These are phyloP conservation scores for Tuta absoluta DNA, from an alignment of 2,888 invertebrate genomes.

Conservation along the genomic window DNA sequence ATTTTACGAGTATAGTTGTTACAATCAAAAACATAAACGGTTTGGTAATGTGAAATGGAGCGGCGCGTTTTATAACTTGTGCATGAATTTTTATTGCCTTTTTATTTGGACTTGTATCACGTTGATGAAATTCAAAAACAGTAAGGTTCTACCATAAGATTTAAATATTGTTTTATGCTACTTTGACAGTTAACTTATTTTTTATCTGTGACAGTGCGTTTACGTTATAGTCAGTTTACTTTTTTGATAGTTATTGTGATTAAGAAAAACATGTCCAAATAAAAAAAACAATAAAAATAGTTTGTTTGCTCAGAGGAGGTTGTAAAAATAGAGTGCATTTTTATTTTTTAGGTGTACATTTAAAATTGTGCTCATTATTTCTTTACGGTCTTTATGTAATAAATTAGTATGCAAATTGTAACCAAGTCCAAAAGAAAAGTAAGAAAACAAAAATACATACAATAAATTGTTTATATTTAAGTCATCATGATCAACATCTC, in stretches of 20 bases:
- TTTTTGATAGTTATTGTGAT: not conserved
- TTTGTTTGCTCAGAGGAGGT: slow-evolving; percentile 75
- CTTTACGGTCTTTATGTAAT: not conserved
- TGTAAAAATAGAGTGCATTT: slow-evolving; percentile 48
- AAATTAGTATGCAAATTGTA: slow-evolving; percentile 8
- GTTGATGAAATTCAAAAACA: not conserved
- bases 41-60: slow-evolving; percentile 53
- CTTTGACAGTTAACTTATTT: no score
- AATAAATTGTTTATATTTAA: not conserved
- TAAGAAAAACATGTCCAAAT: not conserved
- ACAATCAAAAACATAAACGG: slow-evolving; percentile 25
- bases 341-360: slow-evolving; percentile 20
- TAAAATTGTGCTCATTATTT: slow-evolving; percentile 12
- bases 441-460: not conserved
- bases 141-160: not conserved
- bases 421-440: no score
- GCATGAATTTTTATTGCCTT: slow-evolving; percentile 56
- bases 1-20: slow-evolving; percentile 58
- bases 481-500: not conserved
- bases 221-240: not conserved
- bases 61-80: slow-evolving; percentile 62
- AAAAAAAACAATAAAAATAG: slow-evolving; percentile 46
- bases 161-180: not conserved
- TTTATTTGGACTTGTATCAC: slow-evolving; percentile 7
- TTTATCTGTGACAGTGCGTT: not conserved